A percentile compares a stretch with the other conserved stretches of the same genome.
phyloP scores from a whole-genome alignment of 2,797 vertebrate species.

The Myotis findleyi region DNA sequence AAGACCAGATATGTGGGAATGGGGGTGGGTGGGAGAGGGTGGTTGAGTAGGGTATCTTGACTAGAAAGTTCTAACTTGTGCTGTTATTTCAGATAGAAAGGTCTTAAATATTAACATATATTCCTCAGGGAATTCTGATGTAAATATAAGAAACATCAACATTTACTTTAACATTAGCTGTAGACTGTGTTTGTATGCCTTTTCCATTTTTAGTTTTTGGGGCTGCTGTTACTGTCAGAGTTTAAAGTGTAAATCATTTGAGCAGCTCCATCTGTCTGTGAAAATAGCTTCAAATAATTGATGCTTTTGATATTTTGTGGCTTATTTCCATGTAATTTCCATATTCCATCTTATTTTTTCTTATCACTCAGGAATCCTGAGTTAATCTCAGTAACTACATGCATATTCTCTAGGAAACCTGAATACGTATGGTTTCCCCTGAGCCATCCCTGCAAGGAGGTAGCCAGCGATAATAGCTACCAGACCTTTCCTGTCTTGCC shows the following conservation, averaged over 20 bases:
- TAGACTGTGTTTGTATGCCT: neutral
- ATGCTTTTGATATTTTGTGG: constrained; percentile 12
- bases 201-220: neutral
- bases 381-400: constrained; percentile 32
- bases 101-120: neutral
- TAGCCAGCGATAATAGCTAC: neutral
- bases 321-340: constrained; percentile 69
- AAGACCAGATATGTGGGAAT: neutral
- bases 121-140: neutral
- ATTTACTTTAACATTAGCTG: neutral
- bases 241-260: constrained; percentile 10
- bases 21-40: neutral
- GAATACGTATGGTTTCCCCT: neutral
- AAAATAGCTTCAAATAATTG: constrained; percentile 46
- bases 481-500: constrained; percentile 8
- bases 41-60: neutral
- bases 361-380: neutral
- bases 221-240: neutral
- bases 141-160: neutral
- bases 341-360: constrained; percentile 53
- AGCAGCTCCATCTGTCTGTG: constrained; percentile 17
- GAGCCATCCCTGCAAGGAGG: neutral
- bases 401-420: constrained; percentile 24
- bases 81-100: neutral
- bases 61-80: neutral